These are phyloP conservation scores for Leucoraja erinaceus DNA, from an alignment of 2,113 vertebrate species.

Conservation along the genomic window DNA sequence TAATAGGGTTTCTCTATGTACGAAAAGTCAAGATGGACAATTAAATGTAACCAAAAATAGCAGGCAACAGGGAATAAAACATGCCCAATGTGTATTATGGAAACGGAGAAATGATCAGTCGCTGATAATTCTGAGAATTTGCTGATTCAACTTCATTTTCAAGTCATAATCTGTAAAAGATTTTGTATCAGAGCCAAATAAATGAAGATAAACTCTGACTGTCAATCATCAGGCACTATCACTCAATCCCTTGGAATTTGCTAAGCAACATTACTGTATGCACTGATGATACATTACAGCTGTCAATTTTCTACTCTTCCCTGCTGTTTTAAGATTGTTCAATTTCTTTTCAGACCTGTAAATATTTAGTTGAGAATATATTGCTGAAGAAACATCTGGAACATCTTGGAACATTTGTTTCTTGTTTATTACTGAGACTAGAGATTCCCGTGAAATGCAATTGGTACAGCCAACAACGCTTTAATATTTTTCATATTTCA, in stretches of 20 bases:
- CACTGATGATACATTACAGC: background rate
- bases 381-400: background rate
- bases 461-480: background rate
- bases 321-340: slow-evolving; percentile 35
- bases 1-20: background rate
- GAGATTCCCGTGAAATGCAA: background rate
- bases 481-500: background rate
- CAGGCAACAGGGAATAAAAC: background rate
- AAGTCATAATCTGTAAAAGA: background rate
- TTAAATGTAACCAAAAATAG: background rate
- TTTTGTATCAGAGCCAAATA: background rate
- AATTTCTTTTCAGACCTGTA: background rate
- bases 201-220: background rate
- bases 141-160: background rate
- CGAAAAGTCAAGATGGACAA: slow-evolving; percentile 1
- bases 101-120: background rate
- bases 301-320: background rate
- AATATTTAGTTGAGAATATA: slow-evolving; percentile 23
- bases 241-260: background rate
- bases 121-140: background rate
- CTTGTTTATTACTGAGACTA: background rate
- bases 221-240: background rate
- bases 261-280: background rate
- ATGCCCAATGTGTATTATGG: background rate
- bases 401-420: background rate